Evolutionary conservation across 2,113 vertebrate species (phyloP).

Genomic region (Gadus macrocephalus): DNA sequence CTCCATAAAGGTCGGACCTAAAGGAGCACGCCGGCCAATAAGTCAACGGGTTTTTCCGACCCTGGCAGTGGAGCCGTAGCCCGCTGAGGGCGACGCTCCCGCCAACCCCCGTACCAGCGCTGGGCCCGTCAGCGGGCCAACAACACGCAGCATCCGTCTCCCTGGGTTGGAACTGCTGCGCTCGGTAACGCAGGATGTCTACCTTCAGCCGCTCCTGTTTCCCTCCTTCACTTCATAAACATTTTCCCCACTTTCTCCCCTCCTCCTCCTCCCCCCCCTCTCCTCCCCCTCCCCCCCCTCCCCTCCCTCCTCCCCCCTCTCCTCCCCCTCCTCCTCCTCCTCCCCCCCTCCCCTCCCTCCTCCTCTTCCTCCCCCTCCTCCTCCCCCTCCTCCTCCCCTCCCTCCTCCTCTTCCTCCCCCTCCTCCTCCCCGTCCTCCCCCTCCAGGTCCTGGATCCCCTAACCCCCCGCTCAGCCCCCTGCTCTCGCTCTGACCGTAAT

Average conservation of each 20-base stretch:
- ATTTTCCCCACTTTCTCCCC: background rate
- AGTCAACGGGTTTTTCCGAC: conserved; percentile 30
- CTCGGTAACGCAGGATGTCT: conserved; percentile 23
- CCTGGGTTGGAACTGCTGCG: conserved; percentile 15
- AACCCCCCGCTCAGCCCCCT: background rate
- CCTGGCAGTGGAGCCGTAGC: conserved; percentile 29
- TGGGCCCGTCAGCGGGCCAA: conserved; percentile 17
- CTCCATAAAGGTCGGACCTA: conserved; percentile 39
- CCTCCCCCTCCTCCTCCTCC: background rate
- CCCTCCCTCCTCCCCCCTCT: no score
- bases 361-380: background rate
- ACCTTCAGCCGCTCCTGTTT: conserved; percentile 9
- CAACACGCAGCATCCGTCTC: conserved; percentile 9
- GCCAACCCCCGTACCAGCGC: background rate
- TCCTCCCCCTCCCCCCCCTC: background rate
- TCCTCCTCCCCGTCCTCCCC: no score
- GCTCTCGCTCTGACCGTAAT: background rate
- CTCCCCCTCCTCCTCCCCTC: no score
- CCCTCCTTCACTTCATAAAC: conserved; percentile 1
- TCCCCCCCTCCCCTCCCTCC: conserved; percentile 3
- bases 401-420: no score
- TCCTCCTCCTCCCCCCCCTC: background rate
- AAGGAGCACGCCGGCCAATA: conserved; percentile 41
- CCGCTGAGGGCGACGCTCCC: background rate
- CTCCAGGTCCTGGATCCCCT: no score